A percentile compares a stretch with the other conserved stretches of the same genome.
phyloP scores from a whole-genome alignment of 2,113 vertebrate species.

The Ornithorhynchus anatinus region DNA sequence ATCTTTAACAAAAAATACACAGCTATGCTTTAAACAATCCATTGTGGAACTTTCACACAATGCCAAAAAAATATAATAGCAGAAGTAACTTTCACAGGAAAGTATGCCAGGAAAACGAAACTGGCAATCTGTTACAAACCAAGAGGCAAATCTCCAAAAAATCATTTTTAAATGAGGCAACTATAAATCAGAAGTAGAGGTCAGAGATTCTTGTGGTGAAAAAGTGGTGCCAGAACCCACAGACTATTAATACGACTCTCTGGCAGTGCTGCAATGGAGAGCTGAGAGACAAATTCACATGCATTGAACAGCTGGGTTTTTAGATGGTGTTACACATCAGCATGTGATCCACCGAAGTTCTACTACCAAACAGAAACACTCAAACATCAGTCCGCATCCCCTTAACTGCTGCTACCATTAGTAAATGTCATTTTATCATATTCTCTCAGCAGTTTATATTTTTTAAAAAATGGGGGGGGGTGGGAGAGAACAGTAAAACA shows the following conservation, averaged over 20 bases:
- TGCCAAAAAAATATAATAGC: background rate
- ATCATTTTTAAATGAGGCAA: slow-evolving; percentile 51
- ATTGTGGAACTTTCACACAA: background rate
- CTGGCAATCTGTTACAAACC: slow-evolving; percentile 47
- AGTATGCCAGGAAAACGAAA: slow-evolving; percentile 39
- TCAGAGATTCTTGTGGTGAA: slow-evolving; percentile 53
- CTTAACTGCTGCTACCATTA: slow-evolving; percentile 41
- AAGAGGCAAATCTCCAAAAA: slow-evolving; percentile 10
- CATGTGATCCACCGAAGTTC: slow-evolving; percentile 63
- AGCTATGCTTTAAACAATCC: slow-evolving; percentile 15
- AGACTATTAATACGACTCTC: slow-evolving; percentile 61
- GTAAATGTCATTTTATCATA: slow-evolving; percentile 38
- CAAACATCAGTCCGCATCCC: slow-evolving; percentile 29
- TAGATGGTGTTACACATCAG: slow-evolving; percentile 54
- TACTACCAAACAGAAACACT: slow-evolving; percentile 46
- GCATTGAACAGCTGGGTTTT: slow-evolving; percentile 46
- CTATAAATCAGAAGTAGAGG: slow-evolving; percentile 56
- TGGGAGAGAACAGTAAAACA: slow-evolving; percentile 6
- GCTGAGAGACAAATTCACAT: slow-evolving; percentile 58
- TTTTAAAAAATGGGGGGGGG: background rate
- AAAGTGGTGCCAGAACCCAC: slow-evolving; percentile 46
- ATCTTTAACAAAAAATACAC: slow-evolving; percentile 57
- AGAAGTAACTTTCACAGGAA: slow-evolving; percentile 45
- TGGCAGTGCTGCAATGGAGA: slow-evolving; percentile 32
- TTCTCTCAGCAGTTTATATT: slow-evolving; percentile 2